Evolutionary conservation across 37 sponge, comb jelly and placozoan genomes (phyloP), one percentile per base, ranked within the genome.

Genomic region (Bolinopsis microptera): DNA sequence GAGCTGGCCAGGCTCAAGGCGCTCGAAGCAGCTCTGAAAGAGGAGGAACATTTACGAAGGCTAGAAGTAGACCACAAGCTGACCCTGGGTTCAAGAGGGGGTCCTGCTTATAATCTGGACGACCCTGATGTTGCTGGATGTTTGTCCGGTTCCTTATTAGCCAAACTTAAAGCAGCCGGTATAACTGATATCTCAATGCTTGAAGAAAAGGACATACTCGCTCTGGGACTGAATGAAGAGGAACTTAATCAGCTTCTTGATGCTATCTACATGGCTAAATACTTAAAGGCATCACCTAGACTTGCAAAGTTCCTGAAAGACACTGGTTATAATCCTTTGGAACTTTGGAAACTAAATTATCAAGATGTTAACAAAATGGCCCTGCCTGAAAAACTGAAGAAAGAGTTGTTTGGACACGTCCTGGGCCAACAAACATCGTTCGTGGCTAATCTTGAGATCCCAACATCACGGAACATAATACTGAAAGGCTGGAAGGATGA

Each of bases 401-500:
- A 86, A 38, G 90, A 86, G 90, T 48, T 86, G 36, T 86, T 86
- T 24, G 61, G 61, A 1, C 90, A 86, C 36, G 90, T 86, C 2
- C 90, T 86, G 25, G 24, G 18, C 3, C 90, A 86, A 30, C 32
- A 34, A 48, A 40, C 22, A 0, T 41, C 61, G 5, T 86, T 86
- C 39, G 90, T 86, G 26, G 90, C 90, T 22, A 86, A 86, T 23
- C 48, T 86, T 24, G 90, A 86, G 48, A 86, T 86, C 61, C 90
- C 90, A 0, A 86, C 90, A 8, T 39, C 90, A 2, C 41, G 90
- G 48, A 86, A 86, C 0, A 86, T 86, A 25, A 86, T 86, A 2
- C 90, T 86, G 25, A 86, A 86, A 27, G 90, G 90, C 23, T 86
- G 90, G 90, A 86, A 41, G 22, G 90, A 86, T 86, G 90, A 86